Conservation (phyloP, 2,797 vertebrate species). For the Pangasius larnaudii region DNA sequence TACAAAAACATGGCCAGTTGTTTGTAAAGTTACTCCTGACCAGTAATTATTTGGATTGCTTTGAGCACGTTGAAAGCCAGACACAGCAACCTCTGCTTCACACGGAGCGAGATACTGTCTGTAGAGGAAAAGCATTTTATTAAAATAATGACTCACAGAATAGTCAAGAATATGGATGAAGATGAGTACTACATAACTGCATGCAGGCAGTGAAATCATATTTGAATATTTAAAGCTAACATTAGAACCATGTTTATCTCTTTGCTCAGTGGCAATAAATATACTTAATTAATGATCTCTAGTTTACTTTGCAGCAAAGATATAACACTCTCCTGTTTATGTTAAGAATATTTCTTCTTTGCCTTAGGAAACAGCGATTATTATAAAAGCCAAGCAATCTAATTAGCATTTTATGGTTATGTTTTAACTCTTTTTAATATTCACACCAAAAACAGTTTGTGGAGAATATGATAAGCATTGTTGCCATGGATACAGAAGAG, state of each 20-base stretch:
- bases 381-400: slow-evolving; percentile 12
- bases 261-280: slow-evolving; percentile 46
- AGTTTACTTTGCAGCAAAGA: slow-evolving; percentile 48
- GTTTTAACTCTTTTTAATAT: slow-evolving; percentile 52
- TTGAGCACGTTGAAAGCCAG: slow-evolving; percentile 65
- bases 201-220: not conserved
- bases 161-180: not conserved
- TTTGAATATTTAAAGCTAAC: slow-evolving; percentile 18
- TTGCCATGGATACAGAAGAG: slow-evolving; percentile 65
- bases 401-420: slow-evolving; percentile 30
- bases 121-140: slow-evolving; percentile 39
- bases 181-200: not conserved
- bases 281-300: slow-evolving; percentile 40
- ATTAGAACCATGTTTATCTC: slow-evolving; percentile 27
- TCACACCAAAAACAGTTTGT: slow-evolving; percentile 55
- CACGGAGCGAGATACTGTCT: slow-evolving; percentile 82
- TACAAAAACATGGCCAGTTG: slow-evolving; percentile 75
- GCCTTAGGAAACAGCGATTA: slow-evolving; percentile 19
- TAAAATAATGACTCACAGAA: slow-evolving; percentile 13
- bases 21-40: slow-evolving; percentile 63
- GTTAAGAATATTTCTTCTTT: slow-evolving; percentile 37
- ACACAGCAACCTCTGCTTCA: slow-evolving; percentile 77
- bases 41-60: slow-evolving; percentile 67
- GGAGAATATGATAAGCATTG: slow-evolving; percentile 57
- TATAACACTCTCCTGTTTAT: slow-evolving; percentile 43